Base-by-base conservation (phyloP, 2,113 vertebrate species). In the Oriolus oriolus region DNA sequence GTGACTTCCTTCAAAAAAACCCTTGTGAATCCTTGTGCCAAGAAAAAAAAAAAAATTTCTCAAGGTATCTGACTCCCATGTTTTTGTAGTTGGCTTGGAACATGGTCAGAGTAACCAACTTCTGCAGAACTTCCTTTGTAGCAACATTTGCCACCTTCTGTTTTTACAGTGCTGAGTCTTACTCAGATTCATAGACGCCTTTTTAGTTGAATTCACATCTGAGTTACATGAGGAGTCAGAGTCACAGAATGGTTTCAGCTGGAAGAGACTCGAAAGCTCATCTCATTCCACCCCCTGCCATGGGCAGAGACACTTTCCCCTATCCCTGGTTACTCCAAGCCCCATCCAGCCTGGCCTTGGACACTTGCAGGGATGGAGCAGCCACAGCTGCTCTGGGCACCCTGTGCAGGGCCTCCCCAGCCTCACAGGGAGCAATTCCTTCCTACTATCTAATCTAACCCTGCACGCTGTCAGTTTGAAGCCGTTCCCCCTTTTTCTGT, bases 281-380 rank as follows among this genome's bases (percentile, higher is more conserved):
- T 33, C 35, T 16, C 5, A 26, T 83, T 1, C 35, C 47, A 28
- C 9, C 22, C 22, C 24, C 27, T 81, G 59, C 35, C 33, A 24
- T 39, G 33, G 14, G 24, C 63, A 63, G 41, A 15, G 49, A 63
- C 49, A 63, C 15, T 10, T 56, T 3, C 35, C 14, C 16, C 47
- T 41, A 0, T 7, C 14, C 21, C 54, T 49, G 30, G 30, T 0
- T 63, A 47, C 22, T 76, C 54, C 63, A 27, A 54, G 30, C 39
- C 6, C 52, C 1, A 0, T 66, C 37, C 39, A 59, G 0, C 47
- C n/a, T 31, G 41, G 14, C 14, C 41, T 47, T 41, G 41, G 12
- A 1, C n/a, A 35, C 47, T 83, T 0, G 4, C 63, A 69, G 41
- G 21, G 31, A 42, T 61, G 35, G 4, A 15, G 26, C 54, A 90